Percentiles rank a stretch among this genome's conserved stretches.
Evolutionary conservation across 2,888 invertebrate species (phyloP).

Genomic region (Caenorhabditis macrosperma): DNA sequence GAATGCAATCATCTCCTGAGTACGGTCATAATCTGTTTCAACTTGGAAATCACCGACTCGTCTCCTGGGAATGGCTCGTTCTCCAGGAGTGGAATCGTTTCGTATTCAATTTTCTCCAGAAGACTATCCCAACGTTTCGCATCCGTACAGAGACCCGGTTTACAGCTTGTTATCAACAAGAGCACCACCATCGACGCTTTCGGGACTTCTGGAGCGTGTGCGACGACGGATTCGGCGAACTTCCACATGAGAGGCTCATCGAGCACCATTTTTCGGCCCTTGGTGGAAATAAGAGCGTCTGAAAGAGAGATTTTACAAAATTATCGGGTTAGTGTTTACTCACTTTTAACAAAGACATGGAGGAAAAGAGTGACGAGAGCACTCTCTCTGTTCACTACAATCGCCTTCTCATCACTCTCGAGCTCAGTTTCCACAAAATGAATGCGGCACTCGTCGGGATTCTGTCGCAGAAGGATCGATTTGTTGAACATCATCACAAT

Average conservation of each 20-base stretch:
- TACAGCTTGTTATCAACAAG: constrained; percentile 14
- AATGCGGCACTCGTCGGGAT: constrained; percentile 16
- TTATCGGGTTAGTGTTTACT: neutral
- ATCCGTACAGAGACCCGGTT: constrained; percentile 2
- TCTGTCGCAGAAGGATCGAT: constrained; percentile 38
- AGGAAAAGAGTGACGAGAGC: constrained; percentile 36
- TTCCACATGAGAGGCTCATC: constrained; percentile 37
- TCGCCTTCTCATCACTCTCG: constrained; percentile 17
- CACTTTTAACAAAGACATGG: constrained; percentile 52
- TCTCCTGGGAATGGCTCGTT: constrained; percentile 16
- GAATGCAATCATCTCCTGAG: neutral
- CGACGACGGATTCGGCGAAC: constrained; percentile 29
- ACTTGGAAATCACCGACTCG: constrained; percentile 8
- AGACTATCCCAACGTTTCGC: constrained; percentile 16
- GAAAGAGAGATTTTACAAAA: constrained; percentile 3
- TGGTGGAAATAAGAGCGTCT: constrained; percentile 18
- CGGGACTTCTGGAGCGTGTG: constrained; percentile 25
- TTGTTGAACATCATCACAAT: constrained; percentile 46
- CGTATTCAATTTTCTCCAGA: neutral
- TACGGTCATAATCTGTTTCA: constrained; percentile 6
- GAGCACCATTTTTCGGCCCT: constrained; percentile 28
- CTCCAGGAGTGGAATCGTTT: constrained; percentile 24
- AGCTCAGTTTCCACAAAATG: constrained; percentile 4
- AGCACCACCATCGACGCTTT: constrained; percentile 24
- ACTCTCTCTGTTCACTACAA: constrained; percentile 23